A percentile compares a stretch with the other conserved stretches of the same genome.
Evolutionary conservation across 1,140 invertebrate species (phyloP).

Genomic region (Eurosta solidaginis): DNA sequence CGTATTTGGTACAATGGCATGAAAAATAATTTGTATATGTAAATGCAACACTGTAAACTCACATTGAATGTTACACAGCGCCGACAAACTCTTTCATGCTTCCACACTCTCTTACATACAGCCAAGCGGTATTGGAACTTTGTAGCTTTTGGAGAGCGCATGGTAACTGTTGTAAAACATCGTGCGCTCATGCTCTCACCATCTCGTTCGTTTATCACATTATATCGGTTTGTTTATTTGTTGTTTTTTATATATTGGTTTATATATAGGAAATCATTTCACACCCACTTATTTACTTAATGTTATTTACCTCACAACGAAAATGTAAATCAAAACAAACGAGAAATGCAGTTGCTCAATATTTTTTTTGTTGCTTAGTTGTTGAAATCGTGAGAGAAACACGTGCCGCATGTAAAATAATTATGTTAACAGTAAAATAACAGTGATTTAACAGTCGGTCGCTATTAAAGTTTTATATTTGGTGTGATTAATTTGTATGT

Average conservation of each 20-base stretch:
- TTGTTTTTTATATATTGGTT: not conserved
- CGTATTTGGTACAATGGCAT: too few relatives aligned
- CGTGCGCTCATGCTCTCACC: too few relatives aligned
- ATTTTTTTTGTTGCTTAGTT: not conserved
- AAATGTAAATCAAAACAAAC: conserved; percentile 59
- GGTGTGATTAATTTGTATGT: not conserved
- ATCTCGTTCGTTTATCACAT: too few relatives aligned
- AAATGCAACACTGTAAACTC: not conserved
- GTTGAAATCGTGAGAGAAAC: conserved; percentile 49
- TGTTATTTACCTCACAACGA: conserved; percentile 41
- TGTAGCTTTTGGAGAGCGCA: too few relatives aligned
- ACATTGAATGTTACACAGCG: too few relatives aligned
- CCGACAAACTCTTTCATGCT: too few relatives aligned
- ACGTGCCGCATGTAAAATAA: conserved; percentile 52
- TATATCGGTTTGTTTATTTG: too few relatives aligned
- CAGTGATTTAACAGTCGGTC: conserved; percentile 21
- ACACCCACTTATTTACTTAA: not conserved
- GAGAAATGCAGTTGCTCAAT: conserved; percentile 40
- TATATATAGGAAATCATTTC: conserved; percentile 38
- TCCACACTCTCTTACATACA: too few relatives aligned
- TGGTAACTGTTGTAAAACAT: too few relatives aligned
- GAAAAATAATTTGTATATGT: not conserved
- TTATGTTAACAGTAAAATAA: conserved; percentile 26
- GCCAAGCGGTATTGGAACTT: too few relatives aligned
- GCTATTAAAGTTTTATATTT: not conserved